Base-by-base conservation (phyloP, 2,113 vertebrate species). In the Willisornis vidua region DNA sequence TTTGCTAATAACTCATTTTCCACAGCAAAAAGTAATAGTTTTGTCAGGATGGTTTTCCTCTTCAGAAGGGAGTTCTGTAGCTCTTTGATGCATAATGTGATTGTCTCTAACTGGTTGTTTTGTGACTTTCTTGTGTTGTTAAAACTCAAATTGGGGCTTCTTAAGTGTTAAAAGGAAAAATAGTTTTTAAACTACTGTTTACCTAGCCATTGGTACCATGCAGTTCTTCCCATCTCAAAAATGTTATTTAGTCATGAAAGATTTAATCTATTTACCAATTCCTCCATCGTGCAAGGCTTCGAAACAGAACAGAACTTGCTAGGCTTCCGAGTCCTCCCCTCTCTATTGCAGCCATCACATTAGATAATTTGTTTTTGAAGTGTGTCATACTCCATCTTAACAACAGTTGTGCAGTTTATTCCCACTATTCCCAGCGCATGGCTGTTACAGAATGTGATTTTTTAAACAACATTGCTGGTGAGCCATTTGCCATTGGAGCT, bases 261-360 rank as follows among this genome's bases (percentile, higher is more conserved):
- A 33, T 61, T 65, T 61, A 84, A 66, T 74, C 19, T 41, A 11
- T 48, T 24, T 80, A 63, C 20, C 10, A 59, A 5, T 19, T 51
- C 4, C 29, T 82, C 29, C 4, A 4, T 23, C 33, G 15, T 28
- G 17, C 43, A 74, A 80, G 63, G 19, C 58, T 67, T 85, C 79
- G n/a, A 28, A 73, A 43, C 10, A 49, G 54, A n/a, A 46, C 54
- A 39, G 22, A 14, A 33, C 23, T 75, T 0, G 0, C 31, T 90
- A 41, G 15, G 28, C 58, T 85, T 7, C 24, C 7, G 33, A 33
- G 31, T 59, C 43, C 17, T 72, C 17, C 20, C 18, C 18, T 72
- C 66, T 18, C 17, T 33, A 1, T 6, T 55, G 67, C 28, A 61
- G 26, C 39, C 1, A 0, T 48, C 31, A 25, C 3, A 3, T 57